phyloP scores from a whole-genome alignment of 1,140 invertebrate genomes.

The Tetranychus cinnabarinus region DNA sequence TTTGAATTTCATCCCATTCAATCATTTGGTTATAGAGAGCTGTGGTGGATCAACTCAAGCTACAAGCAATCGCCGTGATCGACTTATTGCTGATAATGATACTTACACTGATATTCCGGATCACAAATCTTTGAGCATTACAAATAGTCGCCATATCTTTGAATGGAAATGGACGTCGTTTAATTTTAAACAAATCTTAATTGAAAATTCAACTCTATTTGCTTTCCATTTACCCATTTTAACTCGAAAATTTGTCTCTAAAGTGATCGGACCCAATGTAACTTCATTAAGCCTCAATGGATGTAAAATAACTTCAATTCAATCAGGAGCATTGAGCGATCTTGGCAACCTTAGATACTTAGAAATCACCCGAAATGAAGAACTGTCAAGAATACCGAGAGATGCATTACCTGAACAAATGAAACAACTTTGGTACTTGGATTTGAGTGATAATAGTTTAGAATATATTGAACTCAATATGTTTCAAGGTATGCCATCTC shows the following conservation, averaged over 20 bases:
- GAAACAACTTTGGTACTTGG: neutral
- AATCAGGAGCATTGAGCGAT: neutral
- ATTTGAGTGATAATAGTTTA: neutral
- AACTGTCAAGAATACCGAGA: neutral
- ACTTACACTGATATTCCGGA: neutral
- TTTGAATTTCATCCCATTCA: neutral
- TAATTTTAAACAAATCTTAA: neutral
- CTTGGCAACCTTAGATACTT: neutral
- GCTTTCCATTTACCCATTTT: neutral
- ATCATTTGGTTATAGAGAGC: neutral
- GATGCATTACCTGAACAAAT: neutral
- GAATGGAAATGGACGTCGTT: neutral
- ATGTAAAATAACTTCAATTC: neutral
- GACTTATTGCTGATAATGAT: neutral
- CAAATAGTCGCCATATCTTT: neutral
- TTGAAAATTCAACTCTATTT: neutral
- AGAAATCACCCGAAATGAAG: neutral
- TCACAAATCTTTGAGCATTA: neutral
- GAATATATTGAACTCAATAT: neutral
- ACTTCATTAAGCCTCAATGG: neutral
- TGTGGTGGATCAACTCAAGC: neutral
- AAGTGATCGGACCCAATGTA: neutral
- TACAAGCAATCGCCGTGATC: neutral
- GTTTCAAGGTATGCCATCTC: neutral
- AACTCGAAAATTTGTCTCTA: neutral